A percentile compares a stretch with the other conserved stretches of the same genome.
These are phyloP conservation scores for Strix uralensis DNA, from an alignment of 2,113 vertebrate species.

Conservation along the genomic window DNA sequence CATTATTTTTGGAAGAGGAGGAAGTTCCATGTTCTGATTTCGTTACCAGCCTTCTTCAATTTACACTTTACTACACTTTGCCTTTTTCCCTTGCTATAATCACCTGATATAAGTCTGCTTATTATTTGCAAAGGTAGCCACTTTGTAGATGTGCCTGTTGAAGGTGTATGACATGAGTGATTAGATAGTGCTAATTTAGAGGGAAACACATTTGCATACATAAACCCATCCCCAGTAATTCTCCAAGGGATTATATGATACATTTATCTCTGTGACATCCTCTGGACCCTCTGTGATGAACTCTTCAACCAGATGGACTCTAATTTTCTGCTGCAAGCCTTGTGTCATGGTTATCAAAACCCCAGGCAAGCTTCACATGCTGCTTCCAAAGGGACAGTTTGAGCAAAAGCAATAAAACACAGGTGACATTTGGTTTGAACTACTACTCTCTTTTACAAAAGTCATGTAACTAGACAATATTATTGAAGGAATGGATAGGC, in stretches of 20 bases:
- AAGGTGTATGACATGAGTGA: neutral
- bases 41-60: neutral
- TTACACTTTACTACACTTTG: neutral
- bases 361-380: neutral
- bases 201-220: neutral
- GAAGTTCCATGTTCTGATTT: neutral
- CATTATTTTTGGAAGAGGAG: neutral
- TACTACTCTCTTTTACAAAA: neutral
- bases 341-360: neutral
- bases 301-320: neutral
- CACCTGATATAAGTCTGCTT: neutral
- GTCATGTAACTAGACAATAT: neutral
- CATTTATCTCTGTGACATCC: neutral
- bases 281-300: neutral
- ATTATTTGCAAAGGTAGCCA: neutral
- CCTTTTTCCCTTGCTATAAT: neutral
- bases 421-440: neutral
- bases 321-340: neutral
- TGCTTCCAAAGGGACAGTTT: neutral
- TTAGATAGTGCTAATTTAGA: neutral
- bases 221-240: neutral
- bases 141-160: neutral
- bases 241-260: rapidly evolving
- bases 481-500: neutral
- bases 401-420: neutral